Evolutionary conservation across 2,888 invertebrate species (phyloP), one percentile per base, ranked within the genome.

Genomic region (Oxytorus armatus): DNA sequence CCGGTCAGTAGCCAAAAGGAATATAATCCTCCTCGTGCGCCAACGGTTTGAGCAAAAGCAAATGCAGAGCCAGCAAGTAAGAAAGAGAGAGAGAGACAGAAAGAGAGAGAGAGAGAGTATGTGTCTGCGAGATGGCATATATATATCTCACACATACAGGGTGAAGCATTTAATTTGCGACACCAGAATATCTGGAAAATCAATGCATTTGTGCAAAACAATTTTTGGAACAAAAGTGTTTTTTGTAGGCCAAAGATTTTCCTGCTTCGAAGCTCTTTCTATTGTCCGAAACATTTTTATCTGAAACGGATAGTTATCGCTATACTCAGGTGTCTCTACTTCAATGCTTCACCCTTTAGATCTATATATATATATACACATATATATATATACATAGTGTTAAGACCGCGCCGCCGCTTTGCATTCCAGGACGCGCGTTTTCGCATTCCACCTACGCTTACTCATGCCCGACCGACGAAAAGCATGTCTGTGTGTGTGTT

Each of bases 391-490:
- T 59, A 76, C 69, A 47, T 49, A 72, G 73, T 68, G 72, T 53
- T 61, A 68, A 57, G 55, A 57, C 69, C 53, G 42, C 76, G 42
- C 76, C 51, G 73, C 83, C 74, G 83, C 78, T 84, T 84, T 84
- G 84, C 84, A 84, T 84, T 81, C 77, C 66, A 51, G 75, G 59
- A 77, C 77, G 77, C 75, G 63, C 72, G 44, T 73, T 63, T 63
- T 77, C 72, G 69, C 79, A 82, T 83, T 83, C 77, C 79, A 76
- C 75, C 63, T 81, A 79, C 82, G 72, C 61, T n/a, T 74, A 25
- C 68, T 63, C 29, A 36, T 29, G 14, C 69, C 53, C 33, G 57
- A 42, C 77, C 79, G 44, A 77, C 74, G 77, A 29, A 49, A 66
- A 70, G 70, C n/a, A n/a, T n/a, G n/a, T n/a, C n/a, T n/a, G n/a